Percentiles rank a stretch among this genome's conserved stretches.
phyloP scores from a whole-genome alignment of 2,888 invertebrate genomes.

The Agriopis leucophaearia region DNA sequence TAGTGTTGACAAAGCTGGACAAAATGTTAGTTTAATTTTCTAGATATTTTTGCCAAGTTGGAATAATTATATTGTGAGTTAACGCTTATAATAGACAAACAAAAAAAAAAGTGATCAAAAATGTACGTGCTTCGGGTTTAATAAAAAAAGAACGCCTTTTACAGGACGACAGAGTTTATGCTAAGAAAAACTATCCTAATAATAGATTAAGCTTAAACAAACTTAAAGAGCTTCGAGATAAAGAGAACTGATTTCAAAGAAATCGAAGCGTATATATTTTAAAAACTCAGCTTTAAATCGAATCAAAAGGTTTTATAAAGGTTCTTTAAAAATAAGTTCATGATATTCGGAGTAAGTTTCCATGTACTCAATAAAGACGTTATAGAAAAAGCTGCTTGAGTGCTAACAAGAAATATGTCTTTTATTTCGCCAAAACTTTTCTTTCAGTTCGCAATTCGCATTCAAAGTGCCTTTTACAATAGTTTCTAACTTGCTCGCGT shows the following conservation, averaged over 20 bases:
- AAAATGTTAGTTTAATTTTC: too few species aligned
- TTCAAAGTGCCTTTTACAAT: constrained; percentile 25
- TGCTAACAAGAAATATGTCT: constrained; percentile 30
- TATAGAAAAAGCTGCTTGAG: constrained; percentile 31
- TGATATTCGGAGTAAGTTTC: constrained; percentile 37
- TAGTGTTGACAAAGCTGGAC: too few species aligned
- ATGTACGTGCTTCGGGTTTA: not conserved
- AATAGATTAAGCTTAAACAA: constrained; percentile 5
- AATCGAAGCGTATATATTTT: constrained; percentile 13
- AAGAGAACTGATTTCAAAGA: constrained; percentile 10
- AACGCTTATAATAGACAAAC: not conserved
- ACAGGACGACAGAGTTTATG: not conserved
- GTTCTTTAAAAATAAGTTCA: constrained; percentile 11
- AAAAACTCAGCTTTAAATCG: constrained; percentile 10
- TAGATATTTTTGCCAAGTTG: too few species aligned
- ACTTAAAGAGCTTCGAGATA: constrained; percentile 12
- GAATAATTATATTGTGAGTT: not conserved
- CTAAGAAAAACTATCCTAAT: not conserved
- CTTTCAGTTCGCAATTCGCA: constrained; percentile 22
- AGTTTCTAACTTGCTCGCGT: constrained; percentile 2
- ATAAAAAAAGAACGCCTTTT: not conserved
- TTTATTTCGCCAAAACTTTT: constrained; percentile 32
- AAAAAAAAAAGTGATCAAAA: not conserved
- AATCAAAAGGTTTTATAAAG: constrained; percentile 17
- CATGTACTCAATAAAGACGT: constrained; percentile 31